phyloP scores from a whole-genome alignment of 2,113 vertebrate species.

The Thalassarche chlororhynchos region DNA sequence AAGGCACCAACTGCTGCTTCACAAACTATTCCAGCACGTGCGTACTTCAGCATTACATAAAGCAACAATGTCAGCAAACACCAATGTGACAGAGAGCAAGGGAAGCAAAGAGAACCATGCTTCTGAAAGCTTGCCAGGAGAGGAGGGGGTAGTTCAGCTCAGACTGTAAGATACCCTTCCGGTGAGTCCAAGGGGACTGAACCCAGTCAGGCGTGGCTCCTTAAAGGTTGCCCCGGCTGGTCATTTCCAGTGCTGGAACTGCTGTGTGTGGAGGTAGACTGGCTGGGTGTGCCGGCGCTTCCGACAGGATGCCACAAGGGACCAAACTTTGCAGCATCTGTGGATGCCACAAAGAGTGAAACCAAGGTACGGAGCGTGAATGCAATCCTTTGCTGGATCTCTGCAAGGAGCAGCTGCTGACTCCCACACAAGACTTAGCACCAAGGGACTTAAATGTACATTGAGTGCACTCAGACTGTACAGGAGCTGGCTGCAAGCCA shows the following conservation, averaged over 20 bases:
- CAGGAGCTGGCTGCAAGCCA: neutral
- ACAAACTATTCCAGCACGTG: neutral
- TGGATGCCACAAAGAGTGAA: neutral
- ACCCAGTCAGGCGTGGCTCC: neutral
- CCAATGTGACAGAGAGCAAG: fast-evolving
- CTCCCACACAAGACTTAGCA: neutral
- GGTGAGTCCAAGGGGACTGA: neutral
- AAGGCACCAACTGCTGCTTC: neutral
- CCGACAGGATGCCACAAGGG: neutral
- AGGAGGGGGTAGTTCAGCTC: neutral
- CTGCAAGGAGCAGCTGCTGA: slow-evolving; percentile 32
- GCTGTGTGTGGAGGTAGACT: neutral
- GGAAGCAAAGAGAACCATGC: fast-evolving
- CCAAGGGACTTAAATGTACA: neutral
- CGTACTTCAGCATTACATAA: neutral
- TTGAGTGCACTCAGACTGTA: neutral
- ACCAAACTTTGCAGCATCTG: neutral
- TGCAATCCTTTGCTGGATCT: neutral
- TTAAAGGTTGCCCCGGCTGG: neutral
- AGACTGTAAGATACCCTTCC: neutral
- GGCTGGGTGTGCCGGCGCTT: neutral
- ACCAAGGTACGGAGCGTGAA: neutral
- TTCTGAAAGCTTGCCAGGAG: neutral
- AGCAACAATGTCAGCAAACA: neutral
- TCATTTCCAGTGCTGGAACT: neutral